phyloP scores from a whole-genome alignment of 2,797 vertebrate species.

The Mormyrus proboscirostris region DNA sequence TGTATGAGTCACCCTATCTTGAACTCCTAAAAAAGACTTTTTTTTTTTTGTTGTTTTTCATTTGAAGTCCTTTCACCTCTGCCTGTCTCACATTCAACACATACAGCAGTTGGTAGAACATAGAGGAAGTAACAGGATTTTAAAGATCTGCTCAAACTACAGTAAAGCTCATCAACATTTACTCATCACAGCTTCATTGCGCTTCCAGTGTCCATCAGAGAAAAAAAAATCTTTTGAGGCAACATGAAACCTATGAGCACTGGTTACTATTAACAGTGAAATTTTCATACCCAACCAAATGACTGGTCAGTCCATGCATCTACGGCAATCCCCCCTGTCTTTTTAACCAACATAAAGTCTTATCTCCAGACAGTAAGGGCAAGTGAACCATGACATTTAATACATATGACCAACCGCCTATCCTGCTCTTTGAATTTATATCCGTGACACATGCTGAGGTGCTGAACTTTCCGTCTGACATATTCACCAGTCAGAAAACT shows the following conservation, averaged over 20 bases:
- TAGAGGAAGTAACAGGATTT: not conserved
- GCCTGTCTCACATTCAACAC: not conserved
- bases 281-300: not conserved
- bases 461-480: constrained; percentile 41
- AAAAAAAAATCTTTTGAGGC: not conserved
- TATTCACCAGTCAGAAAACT: constrained; percentile 37
- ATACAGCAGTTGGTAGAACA: not conserved
- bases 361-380: constrained; percentile 28
- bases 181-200: not conserved
- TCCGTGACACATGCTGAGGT: constrained; percentile 48
- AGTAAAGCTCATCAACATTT: not conserved
- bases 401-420: constrained; percentile 13
- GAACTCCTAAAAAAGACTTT: not conserved
- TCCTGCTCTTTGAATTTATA: constrained; percentile 47
- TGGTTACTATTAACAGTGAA: constrained; percentile 19
- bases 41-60: not conserved
- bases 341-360: constrained; percentile 38
- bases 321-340: constrained; percentile 44
- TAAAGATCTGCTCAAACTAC: not conserved
- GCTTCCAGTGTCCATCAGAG: not conserved
- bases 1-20: not conserved
- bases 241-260: constrained; percentile 12
- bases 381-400: constrained; percentile 13
- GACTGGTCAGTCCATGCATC: constrained; percentile 43
- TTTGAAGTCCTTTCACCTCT: not conserved